Conservation (phyloP, 1,140 invertebrate species). For the Drepana arcuata region DNA sequence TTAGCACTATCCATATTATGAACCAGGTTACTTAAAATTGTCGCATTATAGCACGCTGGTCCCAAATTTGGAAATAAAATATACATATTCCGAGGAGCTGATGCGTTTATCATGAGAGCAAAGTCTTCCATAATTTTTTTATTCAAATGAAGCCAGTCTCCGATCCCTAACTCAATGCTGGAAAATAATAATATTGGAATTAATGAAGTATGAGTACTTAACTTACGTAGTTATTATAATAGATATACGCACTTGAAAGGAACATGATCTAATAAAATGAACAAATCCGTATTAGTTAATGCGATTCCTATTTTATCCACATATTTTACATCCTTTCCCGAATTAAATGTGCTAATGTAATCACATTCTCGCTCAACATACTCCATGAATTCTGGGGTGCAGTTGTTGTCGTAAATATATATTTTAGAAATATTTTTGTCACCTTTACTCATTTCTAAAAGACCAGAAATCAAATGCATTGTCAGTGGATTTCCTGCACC, state of each 20-base stretch:
- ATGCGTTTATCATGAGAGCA: slow-evolving; percentile 56
- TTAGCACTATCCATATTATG: slow-evolving; percentile 54
- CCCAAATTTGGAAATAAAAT: slow-evolving; percentile 64
- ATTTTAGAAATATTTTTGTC: slow-evolving; percentile 39
- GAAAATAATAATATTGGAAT: slow-evolving; percentile 17
- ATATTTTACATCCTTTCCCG: slow-evolving; percentile 41
- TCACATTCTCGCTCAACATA: slow-evolving; percentile 46
- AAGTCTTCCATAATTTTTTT: slow-evolving; percentile 41
- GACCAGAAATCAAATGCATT: slow-evolving; percentile 42
- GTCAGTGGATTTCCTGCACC: slow-evolving; percentile 36
- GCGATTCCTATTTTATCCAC: slow-evolving; percentile 50
- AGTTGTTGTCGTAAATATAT: slow-evolving; percentile 41
- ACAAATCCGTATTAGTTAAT: slow-evolving; percentile 42
- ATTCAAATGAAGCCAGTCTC: slow-evolving; percentile 47
- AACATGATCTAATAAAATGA: slow-evolving; percentile 49
- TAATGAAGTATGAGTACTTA: no score
- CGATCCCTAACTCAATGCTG: slow-evolving; percentile 32
- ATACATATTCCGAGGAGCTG: slow-evolving; percentile 41
- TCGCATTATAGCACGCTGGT: slow-evolving; percentile 68
- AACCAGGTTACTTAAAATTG: slow-evolving; percentile 47
- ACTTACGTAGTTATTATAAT: no score
- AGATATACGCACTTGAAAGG: slow-evolving; percentile 39
- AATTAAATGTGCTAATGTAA: slow-evolving; percentile 30
- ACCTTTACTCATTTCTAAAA: slow-evolving; percentile 28
- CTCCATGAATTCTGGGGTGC: slow-evolving; percentile 32